These are phyloP conservation scores for Adela reaumurella DNA, from an alignment of 2,888 invertebrate species.

Conservation along the genomic window DNA sequence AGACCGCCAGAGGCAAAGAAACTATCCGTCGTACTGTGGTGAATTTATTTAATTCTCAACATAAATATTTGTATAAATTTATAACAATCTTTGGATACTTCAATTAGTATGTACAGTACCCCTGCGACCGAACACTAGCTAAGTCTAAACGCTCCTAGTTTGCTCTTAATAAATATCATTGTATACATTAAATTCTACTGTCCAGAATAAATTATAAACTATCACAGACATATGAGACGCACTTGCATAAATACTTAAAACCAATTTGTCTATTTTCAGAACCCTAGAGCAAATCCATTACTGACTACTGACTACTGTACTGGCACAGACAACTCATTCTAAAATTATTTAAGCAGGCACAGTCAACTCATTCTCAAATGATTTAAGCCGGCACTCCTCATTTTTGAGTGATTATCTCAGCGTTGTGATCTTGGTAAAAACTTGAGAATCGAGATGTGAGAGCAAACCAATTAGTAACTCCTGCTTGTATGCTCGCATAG, in stretches of 20 bases:
- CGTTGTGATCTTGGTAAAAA: too few relatives aligned
- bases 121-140: not conserved
- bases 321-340: too few relatives aligned
- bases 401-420: too few relatives aligned
- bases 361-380: too few relatives aligned
- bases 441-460: too few relatives aligned
- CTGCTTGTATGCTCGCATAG: too few relatives aligned
- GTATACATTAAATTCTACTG: not conserved
- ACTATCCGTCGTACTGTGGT: not conserved
- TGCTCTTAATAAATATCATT: not conserved
- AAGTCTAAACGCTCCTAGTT: not conserved
- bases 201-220: slow-evolving; percentile 40
- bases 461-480: too few relatives aligned
- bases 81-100: slow-evolving; percentile 57
- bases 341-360: too few relatives aligned
- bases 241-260: slow-evolving; percentile 31
- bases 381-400: too few relatives aligned
- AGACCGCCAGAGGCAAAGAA: not conserved
- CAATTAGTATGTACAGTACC: not conserved
- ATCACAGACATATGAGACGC: slow-evolving; percentile 51
- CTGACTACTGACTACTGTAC: too few relatives aligned
- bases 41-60: slow-evolving; percentile 42
- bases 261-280: slow-evolving; percentile 17
- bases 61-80: slow-evolving; percentile 54
- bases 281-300: too few relatives aligned